A percentile compares a stretch with the other conserved stretches of the same genome.
These are phyloP conservation scores for Cervus canadensis DNA, from an alignment of 2,113 vertebrate genomes.

Conservation along the genomic window DNA sequence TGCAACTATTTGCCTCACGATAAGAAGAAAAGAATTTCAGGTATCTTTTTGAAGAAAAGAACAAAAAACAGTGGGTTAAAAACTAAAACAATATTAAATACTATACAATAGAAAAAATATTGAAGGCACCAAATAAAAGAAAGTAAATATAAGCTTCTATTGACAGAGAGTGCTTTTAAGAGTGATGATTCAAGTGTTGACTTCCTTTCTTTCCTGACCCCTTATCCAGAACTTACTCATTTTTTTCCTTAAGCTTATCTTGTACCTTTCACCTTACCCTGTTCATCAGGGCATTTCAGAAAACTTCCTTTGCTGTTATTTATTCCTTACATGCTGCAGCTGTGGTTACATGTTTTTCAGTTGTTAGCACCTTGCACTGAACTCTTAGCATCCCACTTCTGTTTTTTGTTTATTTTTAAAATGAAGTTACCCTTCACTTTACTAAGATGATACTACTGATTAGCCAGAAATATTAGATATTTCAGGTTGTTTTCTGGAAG, in stretches of 20 bases:
- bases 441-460: neutral
- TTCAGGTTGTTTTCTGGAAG: neutral
- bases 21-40: constrained; percentile 43
- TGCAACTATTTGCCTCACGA: constrained; percentile 18
- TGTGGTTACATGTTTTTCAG: neutral
- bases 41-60: constrained; percentile 38
- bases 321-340: neutral
- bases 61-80: constrained; percentile 36
- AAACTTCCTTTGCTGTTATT: neutral
- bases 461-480: neutral
- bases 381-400: neutral
- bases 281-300: neutral
- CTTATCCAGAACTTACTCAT: neutral
- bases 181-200: neutral
- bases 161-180: neutral
- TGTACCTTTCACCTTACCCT: neutral
- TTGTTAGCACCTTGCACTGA: neutral
- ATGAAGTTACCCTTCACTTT: neutral
- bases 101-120: neutral
- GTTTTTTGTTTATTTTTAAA: neutral
- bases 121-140: neutral
- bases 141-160: neutral
- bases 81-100: neutral
- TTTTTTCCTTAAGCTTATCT: neutral
- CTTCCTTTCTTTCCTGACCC: neutral